Evolutionary conservation across 2,888 invertebrate species (phyloP).

Genomic region (Dicranocentrus wangi): DNA sequence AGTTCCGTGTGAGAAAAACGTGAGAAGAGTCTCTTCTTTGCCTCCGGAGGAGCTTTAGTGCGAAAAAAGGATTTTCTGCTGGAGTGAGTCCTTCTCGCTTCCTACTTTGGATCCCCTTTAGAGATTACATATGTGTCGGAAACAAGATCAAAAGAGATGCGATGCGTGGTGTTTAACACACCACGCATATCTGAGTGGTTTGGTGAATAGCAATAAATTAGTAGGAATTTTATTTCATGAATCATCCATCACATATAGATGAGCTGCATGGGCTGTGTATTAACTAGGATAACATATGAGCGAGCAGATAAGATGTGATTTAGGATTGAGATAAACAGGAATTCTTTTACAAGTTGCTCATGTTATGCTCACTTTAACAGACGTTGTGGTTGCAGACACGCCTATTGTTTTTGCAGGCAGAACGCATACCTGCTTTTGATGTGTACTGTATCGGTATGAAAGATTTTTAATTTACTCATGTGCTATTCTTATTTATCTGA

Average conservation of each 20-base stretch:
- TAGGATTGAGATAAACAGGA: conserved; percentile 33
- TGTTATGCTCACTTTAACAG: conserved; percentile 54
- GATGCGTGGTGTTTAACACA: background rate
- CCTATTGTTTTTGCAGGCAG: conserved; percentile 15
- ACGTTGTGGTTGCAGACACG: conserved; percentile 37
- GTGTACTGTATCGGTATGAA: too few relatives aligned
- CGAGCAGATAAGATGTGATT: conserved; percentile 28
- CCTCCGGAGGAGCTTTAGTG: conserved; percentile 12
- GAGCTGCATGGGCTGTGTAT: background rate
- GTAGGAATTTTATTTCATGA: background rate
- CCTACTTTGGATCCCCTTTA: background rate
- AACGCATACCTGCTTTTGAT: too few relatives aligned
- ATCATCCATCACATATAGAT: conserved; percentile 15
- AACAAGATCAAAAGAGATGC: background rate
- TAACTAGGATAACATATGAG: background rate
- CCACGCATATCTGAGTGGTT: conserved; percentile 1
- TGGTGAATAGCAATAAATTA: conserved; percentile 3
- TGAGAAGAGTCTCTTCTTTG: too few relatives aligned
- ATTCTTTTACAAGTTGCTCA: conserved; percentile 42
- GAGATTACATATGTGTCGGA: background rate
- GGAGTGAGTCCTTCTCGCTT: background rate
- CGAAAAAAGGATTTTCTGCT: background rate
- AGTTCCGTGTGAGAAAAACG: conserved; percentile 11
- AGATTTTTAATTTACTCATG: too few relatives aligned
- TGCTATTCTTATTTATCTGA: too few relatives aligned